phyloP scores from a whole-genome alignment of 2,888 invertebrate genomes.

The Odontothrips loti region DNA sequence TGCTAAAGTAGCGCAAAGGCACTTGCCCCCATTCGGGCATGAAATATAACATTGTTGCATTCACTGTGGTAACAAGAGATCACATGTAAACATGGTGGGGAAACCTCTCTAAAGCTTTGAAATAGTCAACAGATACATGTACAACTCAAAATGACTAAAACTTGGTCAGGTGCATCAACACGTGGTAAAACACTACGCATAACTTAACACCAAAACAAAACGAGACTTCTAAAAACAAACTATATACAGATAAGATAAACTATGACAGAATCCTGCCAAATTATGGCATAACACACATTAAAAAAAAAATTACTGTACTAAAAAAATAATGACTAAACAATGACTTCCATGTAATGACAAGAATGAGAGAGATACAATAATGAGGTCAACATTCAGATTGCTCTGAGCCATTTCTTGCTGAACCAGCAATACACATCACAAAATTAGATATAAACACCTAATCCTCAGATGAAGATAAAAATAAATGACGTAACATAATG shows the following conservation, averaged over 20 bases:
- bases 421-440: no score
- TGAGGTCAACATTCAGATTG: neutral
- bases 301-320: neutral
- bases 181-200: neutral
- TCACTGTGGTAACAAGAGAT: constrained; percentile 17
- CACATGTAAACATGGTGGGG: constrained; percentile 3
- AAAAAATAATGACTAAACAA: constrained; percentile 13
- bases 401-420: neutral
- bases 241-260: neutral
- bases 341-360: constrained; percentile 11
- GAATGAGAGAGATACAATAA: constrained; percentile 14
- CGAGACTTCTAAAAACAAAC: neutral
- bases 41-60: neutral
- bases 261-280: neutral
- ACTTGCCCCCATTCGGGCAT: neutral
- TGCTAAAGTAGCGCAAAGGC: no score
- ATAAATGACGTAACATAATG: no score
- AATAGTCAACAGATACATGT: neutral
- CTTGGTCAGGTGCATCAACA: neutral
- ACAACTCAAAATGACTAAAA: constrained; percentile 12
- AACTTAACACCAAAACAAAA: neutral
- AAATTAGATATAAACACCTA: no score
- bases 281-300: constrained; percentile 4
- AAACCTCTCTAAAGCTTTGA: neutral
- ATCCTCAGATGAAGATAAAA: no score